Base-by-base conservation (phyloP, 1,140 invertebrate species). In the silkworm (Bombyx mori) region DNA sequence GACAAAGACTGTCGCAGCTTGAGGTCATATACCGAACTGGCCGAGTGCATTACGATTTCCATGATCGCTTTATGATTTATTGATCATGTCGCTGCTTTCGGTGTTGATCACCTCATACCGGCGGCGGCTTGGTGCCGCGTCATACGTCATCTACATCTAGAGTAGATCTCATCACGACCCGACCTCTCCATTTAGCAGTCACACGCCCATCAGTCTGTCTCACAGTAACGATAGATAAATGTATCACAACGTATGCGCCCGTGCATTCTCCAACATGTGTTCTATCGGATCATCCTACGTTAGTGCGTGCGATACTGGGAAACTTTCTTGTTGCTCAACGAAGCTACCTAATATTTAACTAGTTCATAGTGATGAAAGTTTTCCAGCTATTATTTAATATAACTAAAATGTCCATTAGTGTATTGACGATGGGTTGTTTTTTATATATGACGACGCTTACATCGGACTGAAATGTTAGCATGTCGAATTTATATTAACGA, bases 201-300 rank as follows among this genome's bases (percentile, higher is more conserved):
- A 82, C 79, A 65, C 63, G 26, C 57, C 73, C 78, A 82, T 84
- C 73, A 75, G 76, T 77, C 71, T 83, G 63, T 75, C 67, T 80
- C 80, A 83, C 77, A 75, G 69, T 80, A 75, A 72, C 75, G 76
- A 75, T 86, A 86, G 83, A 86, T 85, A 85, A 85, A 78, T 85
- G 84, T 87, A 87, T 87, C 84, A 87, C 84, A 87, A 84, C 69
- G 69, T 85, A 84, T 75, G 79, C 84, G 84, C 84, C 84, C 84
- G 80, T 81, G 66, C 77, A 81, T 77, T 65, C 12, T 18, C 61
- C 55, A 69, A 54, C 57, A 66, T 67, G 63, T 69, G 60, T 71
- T 68, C 71, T 73, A 64, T 75, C 71, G 54, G 67, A 65, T 62
- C 61, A 70, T 72, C 70, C 63, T 69, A 71, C 69, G 71, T 71